Conservation (phyloP, 2,113 vertebrate species). For the Mobula birostris region DNA sequence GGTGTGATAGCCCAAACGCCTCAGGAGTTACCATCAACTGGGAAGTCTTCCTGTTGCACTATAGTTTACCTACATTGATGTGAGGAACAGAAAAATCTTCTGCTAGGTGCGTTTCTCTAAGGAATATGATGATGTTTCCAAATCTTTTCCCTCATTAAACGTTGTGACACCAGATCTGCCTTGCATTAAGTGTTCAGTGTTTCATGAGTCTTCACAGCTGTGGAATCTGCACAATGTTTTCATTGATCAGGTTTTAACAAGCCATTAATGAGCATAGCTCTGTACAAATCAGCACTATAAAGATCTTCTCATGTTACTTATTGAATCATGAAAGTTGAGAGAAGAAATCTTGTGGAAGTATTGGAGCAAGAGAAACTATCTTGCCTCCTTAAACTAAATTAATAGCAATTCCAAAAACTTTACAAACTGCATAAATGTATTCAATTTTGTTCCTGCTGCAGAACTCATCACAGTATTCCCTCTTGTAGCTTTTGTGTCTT, state of each 20-base stretch:
- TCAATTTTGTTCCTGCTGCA: neutral
- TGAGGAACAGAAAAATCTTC: neutral
- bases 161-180: neutral
- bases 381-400: neutral
- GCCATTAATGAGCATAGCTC: neutral
- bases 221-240: neutral
- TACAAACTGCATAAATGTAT: neutral
- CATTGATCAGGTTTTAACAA: neutral
- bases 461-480: neutral
- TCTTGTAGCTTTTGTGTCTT: neutral
- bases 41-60: neutral
- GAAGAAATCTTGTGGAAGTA: neutral
- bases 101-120: neutral
- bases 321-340: neutral
- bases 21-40: neutral
- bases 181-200: neutral
- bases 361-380: neutral
- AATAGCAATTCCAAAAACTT: neutral
- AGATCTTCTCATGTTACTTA: neutral
- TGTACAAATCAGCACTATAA: neutral
- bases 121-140: neutral
- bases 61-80: neutral
- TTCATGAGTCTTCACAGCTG: constrained; percentile 1
- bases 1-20: neutral
- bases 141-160: neutral